Conservation (phyloP, 2,888 invertebrate genomes). For the Pollenia griseotomentosa region DNA sequence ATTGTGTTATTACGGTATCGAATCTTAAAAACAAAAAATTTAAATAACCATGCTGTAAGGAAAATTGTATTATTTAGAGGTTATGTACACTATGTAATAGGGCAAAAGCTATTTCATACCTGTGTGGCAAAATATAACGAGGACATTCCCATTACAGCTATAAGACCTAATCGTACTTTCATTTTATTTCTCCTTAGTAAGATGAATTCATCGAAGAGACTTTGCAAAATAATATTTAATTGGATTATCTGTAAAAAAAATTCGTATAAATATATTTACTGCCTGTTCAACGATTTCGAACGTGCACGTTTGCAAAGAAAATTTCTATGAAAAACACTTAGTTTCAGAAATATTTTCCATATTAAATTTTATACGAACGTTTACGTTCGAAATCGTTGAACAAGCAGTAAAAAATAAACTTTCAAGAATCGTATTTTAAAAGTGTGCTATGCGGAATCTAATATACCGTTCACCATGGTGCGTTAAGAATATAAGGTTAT, state of each 20-base stretch:
- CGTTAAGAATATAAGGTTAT: too few species aligned
- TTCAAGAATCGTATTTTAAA: too few species aligned
- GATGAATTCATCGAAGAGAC: constrained; percentile 81
- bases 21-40: constrained; percentile 19
- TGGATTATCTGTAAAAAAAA: constrained; percentile 76
- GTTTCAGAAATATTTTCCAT: too few species aligned
- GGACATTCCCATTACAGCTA: constrained; percentile 71
- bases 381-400: too few species aligned
- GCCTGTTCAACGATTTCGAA: too few species aligned
- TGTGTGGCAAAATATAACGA: constrained; percentile 78
- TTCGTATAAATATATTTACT: neutral
- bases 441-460: too few species aligned
- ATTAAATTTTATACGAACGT: too few species aligned
- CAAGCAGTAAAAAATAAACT: neutral
- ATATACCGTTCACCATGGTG: too few species aligned
- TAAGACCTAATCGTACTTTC: constrained; percentile 72
- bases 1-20: constrained; percentile 76
- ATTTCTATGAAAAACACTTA: too few species aligned
- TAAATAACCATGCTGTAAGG: constrained; percentile 76
- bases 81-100: neutral
- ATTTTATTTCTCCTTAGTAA: constrained; percentile 75
- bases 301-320: too few species aligned
- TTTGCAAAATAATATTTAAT: constrained; percentile 77
- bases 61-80: neutral
- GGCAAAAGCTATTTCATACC: constrained; percentile 74